Percentiles rank a stretch among this genome's conserved stretches.
These are phyloP conservation scores for Lucifuga dentata DNA, from an alignment of 2,113 vertebrate genomes.

Conservation along the genomic window DNA sequence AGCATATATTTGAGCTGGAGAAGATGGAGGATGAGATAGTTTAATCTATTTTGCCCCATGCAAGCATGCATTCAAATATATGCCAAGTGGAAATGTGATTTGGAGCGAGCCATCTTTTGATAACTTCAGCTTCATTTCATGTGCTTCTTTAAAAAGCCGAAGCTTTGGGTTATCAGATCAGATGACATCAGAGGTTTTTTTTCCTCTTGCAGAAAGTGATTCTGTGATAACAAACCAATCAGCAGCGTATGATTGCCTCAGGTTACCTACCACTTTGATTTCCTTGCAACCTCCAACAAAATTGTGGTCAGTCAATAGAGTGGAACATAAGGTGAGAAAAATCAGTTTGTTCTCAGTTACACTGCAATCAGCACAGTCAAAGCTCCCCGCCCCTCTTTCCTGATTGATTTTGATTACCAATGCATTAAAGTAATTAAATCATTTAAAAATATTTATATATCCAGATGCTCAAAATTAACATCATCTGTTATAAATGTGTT, in stretches of 20 bases:
- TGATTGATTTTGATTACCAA: constrained; percentile 13
- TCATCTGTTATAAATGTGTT: background rate
- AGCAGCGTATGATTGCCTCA: constrained; percentile 19
- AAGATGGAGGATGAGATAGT: constrained; percentile 31
- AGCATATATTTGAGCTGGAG: constrained; percentile 12
- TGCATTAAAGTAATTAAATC: constrained; percentile 50
- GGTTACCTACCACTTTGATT: constrained; percentile 48
- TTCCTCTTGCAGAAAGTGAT: constrained; percentile 4
- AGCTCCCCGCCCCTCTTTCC: background rate
- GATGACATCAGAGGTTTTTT: background rate
- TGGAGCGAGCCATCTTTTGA: constrained; percentile 15
- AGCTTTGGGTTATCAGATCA: constrained; percentile 2
- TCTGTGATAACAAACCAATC: constrained; percentile 13
- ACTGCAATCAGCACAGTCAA: constrained; percentile 43
- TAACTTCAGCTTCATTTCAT: constrained; percentile 19
- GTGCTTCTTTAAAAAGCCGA: background rate
- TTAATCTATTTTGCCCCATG: constrained; percentile 42
- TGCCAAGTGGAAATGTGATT: constrained; percentile 14
- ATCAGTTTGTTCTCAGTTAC: constrained; percentile 63
- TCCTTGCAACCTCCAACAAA: constrained; percentile 40
- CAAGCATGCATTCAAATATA: constrained; percentile 24
- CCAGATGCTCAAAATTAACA: constrained; percentile 20
- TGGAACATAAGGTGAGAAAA: constrained; percentile 52
- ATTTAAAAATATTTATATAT: constrained; percentile 28
- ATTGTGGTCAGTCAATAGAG: constrained; percentile 34